Evolutionary conservation across 37 sponge, comb jelly and placozoan species (phyloP).

Genomic region (Mnemiopsis leidyi): DNA sequence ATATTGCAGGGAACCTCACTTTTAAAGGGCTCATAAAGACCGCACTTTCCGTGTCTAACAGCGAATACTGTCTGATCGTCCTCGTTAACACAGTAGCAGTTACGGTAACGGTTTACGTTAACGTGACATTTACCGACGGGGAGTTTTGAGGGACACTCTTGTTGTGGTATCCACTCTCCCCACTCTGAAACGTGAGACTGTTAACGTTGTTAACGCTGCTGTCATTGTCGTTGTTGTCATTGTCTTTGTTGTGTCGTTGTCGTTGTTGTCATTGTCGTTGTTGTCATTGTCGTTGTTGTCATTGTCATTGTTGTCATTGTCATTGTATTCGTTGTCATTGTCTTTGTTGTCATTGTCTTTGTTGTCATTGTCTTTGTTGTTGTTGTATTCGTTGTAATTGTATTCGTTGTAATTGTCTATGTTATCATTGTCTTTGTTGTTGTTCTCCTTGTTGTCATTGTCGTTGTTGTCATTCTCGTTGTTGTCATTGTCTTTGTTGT

Average conservation of each 20-base stretch:
- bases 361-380: no score
- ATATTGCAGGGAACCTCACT: neutral
- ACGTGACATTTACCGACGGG: neutral
- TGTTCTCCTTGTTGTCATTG: neutral
- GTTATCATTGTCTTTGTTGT: no score
- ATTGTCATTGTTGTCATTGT: no score
- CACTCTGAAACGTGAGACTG: conserved; percentile 8
- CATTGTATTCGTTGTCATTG: no score
- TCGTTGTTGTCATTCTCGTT: neutral
- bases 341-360: no score
- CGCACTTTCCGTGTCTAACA: neutral
- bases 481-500: neutral
- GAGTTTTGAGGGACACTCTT: conserved; percentile 14
- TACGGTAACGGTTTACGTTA: neutral
- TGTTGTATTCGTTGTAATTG: no score
- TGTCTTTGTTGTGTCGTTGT: no score
- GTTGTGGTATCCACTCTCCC: conserved; percentile 14
- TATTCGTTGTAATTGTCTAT: no score
- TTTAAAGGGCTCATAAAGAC: conserved; percentile 10
- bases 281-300: no score
- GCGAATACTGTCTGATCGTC: neutral
- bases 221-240: no score
- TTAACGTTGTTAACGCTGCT: no score
- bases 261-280: no score
- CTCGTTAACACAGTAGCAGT: neutral